Percentiles rank a stretch among this genome's conserved stretches.
These are phyloP conservation scores for Gulo gulo DNA, from an alignment of 2,113 vertebrate genomes.

Conservation along the genomic window DNA sequence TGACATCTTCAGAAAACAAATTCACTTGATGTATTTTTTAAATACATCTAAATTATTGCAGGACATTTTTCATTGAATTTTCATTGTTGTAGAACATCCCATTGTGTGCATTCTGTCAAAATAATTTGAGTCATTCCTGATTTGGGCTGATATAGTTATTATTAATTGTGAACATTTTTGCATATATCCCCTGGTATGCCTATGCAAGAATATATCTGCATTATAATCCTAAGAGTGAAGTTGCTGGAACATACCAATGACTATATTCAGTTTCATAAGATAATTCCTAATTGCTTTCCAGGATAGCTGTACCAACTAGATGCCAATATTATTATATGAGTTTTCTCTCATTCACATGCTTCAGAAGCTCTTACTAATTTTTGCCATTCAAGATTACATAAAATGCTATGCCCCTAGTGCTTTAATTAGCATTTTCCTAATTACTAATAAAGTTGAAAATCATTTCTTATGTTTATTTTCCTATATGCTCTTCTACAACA, in stretches of 20 bases:
- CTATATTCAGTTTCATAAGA: not conserved
- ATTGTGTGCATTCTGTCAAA: not conserved
- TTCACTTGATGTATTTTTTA: not conserved
- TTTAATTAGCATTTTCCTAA: slow-evolving; percentile 3
- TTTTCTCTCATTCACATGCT: not conserved
- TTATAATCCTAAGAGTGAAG: not conserved
- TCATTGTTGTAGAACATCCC: not conserved
- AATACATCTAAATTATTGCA: not conserved
- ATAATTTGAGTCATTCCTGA: not conserved
- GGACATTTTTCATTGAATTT: not conserved
- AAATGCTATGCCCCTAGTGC: not conserved
- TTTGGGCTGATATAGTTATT: not conserved
- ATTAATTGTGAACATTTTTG: not conserved
- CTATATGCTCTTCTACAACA: not conserved
- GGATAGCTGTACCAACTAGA: not conserved
- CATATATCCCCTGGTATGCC: not conserved
- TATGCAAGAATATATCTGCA: not conserved
- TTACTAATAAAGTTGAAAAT: not conserved
- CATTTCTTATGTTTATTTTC: not conserved
- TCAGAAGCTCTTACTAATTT: not conserved
- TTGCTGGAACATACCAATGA: not conserved
- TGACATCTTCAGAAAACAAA: not conserved
- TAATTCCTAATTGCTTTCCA: not conserved
- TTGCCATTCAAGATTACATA: not conserved
- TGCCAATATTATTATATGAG: not conserved